These are phyloP conservation scores for Plebejus anna DNA, from an alignment of 2,888 invertebrate species.

Conservation along the genomic window DNA sequence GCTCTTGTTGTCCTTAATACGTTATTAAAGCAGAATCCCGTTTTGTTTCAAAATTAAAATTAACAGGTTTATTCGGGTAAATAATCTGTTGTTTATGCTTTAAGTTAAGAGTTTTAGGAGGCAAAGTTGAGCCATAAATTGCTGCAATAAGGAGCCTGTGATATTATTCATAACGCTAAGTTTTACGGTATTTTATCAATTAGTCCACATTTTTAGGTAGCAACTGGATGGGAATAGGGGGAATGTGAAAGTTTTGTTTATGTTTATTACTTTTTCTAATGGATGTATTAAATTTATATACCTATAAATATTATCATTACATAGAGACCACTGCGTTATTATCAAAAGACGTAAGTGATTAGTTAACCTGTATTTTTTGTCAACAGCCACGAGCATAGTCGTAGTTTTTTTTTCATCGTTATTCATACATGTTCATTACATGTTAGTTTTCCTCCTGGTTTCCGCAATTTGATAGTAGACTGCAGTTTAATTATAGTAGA, in stretches of 20 bases:
- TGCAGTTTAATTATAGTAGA: no score
- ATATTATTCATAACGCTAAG: constrained; percentile 71
- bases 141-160: constrained; percentile 68
- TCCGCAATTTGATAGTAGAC: no score
- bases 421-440: no score
- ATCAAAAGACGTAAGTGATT: no score
- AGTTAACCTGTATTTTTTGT: no score
- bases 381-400: no score
- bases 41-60: constrained; percentile 43
- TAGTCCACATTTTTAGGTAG: neutral
- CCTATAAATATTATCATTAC: no score
- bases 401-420: no score
- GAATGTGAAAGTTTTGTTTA: neutral
- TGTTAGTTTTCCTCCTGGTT: no score
- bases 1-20: constrained; percentile 24
- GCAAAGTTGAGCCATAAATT: constrained; percentile 68
- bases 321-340: no score
- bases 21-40: constrained; percentile 27
- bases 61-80: constrained; percentile 58
- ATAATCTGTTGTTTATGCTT: constrained; percentile 68
- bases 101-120: constrained; percentile 67
- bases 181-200: constrained; percentile 53
- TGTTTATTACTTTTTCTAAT: neutral
- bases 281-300: no score
- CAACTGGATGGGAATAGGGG: neutral